Evolutionary conservation across 2,888 invertebrate genomes (phyloP), one percentile per base, ranked within the genome.

Genomic region (Ochropleura leucogaster): DNA sequence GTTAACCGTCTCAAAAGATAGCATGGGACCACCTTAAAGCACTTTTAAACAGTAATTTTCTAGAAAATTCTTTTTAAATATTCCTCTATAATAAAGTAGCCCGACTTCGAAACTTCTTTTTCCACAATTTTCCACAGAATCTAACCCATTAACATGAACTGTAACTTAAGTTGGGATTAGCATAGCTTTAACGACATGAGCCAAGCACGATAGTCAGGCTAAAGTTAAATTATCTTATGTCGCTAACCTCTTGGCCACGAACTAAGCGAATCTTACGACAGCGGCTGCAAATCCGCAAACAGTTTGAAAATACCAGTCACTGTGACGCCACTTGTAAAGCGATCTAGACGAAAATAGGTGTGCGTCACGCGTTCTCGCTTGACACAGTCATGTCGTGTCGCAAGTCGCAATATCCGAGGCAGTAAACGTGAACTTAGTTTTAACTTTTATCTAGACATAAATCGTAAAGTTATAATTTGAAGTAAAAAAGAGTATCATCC

Each of bases 141-240:
- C 64, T 81, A 77, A 82, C 85, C 79, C 55, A 87, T 85, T 85
- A 83, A 74, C 83, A 74, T 77, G 79, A 77, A 82, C 65, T 68
- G 65, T 74, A 87, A 85, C 72, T 85, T 69, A 85, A 68, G 77
- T 80, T 77, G 10, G 72, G 72, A 85, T 87, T 85, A 87, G 68
- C 80, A 75, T 80, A 83, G 74, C 68, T 60, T 74, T 79, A 82
- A 79, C 73, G 73, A 67, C 69, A 78, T 46, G 68, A 79, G 73
- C 65, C 64, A 72, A 59, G 66, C 65, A 51, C 67, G 70, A 72
- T 66, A 70, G 68, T 42, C 20, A 18, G 55, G 73, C 66, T 63
- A 64, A 85, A 87, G 77, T 87, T 87, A 83, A 76, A 86, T 83
- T 83, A 78, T 74, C 59, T 68, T 72, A 47, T 66, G 68, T 16